Evolutionary conservation across 2,113 vertebrate species (phyloP).

Genomic region (Zosterops pallidus): DNA sequence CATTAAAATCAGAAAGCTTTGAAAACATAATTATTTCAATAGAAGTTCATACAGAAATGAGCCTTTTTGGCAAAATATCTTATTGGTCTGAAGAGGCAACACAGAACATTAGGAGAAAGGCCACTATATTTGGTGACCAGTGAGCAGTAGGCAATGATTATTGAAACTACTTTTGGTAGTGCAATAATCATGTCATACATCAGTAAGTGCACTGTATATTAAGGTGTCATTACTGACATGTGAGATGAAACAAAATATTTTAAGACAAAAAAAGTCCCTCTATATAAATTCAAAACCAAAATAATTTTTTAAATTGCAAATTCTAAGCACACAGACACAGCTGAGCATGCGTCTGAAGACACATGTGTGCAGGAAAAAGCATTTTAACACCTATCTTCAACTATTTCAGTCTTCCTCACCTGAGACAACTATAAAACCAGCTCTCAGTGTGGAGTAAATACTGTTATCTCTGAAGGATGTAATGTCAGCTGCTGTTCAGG

Average conservation of each 20-base stretch:
- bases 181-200: not conserved
- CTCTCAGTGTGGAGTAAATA: not conserved
- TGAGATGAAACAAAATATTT: not conserved
- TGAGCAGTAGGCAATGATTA: not conserved
- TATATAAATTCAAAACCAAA: not conserved
- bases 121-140: not conserved
- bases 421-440: not conserved
- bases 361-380: not conserved
- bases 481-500: not conserved
- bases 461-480: not conserved
- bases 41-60: not conserved
- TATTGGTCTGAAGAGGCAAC: not conserved
- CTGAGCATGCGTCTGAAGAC: not conserved
- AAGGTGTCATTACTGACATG: not conserved
- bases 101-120: not conserved
- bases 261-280: not conserved
- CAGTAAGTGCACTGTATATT: not conserved
- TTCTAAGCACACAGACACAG: not conserved
- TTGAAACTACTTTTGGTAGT: not conserved
- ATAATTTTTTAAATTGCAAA: not conserved
- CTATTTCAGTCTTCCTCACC: not conserved
- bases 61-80: not conserved
- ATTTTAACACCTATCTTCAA: not conserved
- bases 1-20: not conserved
- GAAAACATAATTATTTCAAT: not conserved